Evolutionary conservation across 2,113 vertebrate species (phyloP).

Genomic region (Corythoichthys haematopterus): DNA sequence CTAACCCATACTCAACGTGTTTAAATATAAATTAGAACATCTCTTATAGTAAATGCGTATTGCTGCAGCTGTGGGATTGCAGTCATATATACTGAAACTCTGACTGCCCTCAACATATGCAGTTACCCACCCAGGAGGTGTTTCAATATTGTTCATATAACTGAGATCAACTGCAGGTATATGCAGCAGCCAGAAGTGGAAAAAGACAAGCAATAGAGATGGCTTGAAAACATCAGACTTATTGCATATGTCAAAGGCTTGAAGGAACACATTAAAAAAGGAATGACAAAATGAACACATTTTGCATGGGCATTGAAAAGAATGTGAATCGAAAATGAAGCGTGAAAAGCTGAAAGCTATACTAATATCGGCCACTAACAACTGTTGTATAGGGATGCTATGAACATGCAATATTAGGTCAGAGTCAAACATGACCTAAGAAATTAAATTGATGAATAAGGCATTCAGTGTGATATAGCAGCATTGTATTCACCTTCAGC

Average conservation of each 20-base stretch:
- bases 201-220: background rate
- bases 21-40: conserved; percentile 62
- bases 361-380: conserved; percentile 22
- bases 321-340: conserved; percentile 37
- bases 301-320: background rate
- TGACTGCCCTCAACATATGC: conserved; percentile 47
- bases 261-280: conserved; percentile 6
- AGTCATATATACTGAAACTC: conserved; percentile 54
- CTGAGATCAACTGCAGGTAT: conserved; percentile 8
- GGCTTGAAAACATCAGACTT: background rate
- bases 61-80: conserved; percentile 41
- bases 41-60: conserved; percentile 61
- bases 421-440: conserved; percentile 49
- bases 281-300: conserved; percentile 1
- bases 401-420: conserved; percentile 47
- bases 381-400: conserved; percentile 8
- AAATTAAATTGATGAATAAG: conserved; percentile 67
- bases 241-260: conserved; percentile 2
- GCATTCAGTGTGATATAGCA: conserved; percentile 63
- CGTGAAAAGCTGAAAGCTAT: conserved; percentile 5
- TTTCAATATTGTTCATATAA: conserved; percentile 18
- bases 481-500: conserved; percentile 69
- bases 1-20: conserved; percentile 28
- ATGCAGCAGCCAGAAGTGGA: conserved; percentile 7
- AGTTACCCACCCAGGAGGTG: conserved; percentile 47